Evolutionary conservation across 2,888 invertebrate genomes (phyloP).

Genomic region (Acrobasis suavella): DNA sequence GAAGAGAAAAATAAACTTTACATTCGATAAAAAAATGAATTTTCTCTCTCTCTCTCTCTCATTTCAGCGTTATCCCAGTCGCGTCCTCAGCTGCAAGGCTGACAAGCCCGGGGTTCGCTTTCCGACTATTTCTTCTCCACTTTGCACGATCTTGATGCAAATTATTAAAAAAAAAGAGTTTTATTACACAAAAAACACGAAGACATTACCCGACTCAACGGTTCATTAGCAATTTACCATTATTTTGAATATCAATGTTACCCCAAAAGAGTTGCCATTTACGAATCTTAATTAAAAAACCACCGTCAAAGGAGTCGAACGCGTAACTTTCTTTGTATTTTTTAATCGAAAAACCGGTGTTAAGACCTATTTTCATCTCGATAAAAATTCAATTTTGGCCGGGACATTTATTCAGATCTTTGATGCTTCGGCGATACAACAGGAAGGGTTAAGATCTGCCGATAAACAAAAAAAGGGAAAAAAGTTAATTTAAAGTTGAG

Average conservation of each 20-base stretch:
- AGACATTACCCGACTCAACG: neutral
- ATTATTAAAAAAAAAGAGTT: too few species aligned
- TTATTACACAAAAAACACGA: neutral
- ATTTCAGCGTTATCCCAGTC: too few species aligned
- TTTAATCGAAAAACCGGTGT: constrained; percentile 53
- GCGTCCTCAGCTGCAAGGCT: too few species aligned
- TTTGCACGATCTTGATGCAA: too few species aligned
- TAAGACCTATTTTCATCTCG: constrained; percentile 63
- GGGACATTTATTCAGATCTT: constrained; percentile 64
- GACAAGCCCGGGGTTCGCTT: too few species aligned
- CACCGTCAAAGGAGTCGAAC: constrained; percentile 20
- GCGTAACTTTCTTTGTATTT: constrained; percentile 38
- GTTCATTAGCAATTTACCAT: constrained; percentile 14
- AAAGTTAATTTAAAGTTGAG: constrained; percentile 78
- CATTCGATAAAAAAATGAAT: neutral
- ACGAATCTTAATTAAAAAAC: constrained; percentile 15
- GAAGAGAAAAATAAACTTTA: neutral
- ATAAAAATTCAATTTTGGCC: constrained; percentile 79
- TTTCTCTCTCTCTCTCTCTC: too few species aligned
- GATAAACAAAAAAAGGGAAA: constrained; percentile 71
- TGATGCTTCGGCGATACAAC: constrained; percentile 72
- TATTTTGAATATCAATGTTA: constrained; percentile 16
- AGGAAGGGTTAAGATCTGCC: constrained; percentile 73
- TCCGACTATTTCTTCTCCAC: too few species aligned
- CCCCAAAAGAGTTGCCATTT: constrained; percentile 8